These are phyloP conservation scores for Caenorhabditis sinica DNA, from an alignment of 2,888 invertebrate genomes.

Conservation along the genomic window DNA sequence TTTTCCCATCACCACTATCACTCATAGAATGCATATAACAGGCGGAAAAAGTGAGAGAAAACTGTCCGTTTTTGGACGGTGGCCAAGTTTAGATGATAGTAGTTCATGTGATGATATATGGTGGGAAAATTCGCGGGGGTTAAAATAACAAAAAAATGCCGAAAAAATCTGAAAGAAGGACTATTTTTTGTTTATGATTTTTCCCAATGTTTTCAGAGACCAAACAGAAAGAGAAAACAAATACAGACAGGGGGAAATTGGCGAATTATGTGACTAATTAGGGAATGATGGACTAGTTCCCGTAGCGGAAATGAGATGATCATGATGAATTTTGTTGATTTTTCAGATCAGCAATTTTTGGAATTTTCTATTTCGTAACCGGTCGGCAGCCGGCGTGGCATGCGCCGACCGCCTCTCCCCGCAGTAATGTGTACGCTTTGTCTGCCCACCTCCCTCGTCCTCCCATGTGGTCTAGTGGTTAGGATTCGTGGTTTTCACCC, in stretches of 20 bases:
- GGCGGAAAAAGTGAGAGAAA: too few relatives aligned
- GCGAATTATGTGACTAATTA: slow-evolving; percentile 8
- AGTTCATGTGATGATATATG: neutral
- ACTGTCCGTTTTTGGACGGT: neutral
- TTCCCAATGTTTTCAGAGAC: too few relatives aligned
- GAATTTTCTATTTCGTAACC: too few relatives aligned
- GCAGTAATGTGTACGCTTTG: neutral
- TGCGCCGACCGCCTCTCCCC: neutral
- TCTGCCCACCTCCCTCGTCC: neutral
- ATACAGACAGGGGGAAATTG: too few relatives aligned
- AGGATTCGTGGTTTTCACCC: slow-evolving; percentile 79
- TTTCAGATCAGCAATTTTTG: neutral
- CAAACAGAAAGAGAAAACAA: neutral
- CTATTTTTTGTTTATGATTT: neutral
- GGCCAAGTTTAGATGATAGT: neutral
- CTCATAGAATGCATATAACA: neutral
- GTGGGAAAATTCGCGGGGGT: neutral
- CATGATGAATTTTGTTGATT: neutral
- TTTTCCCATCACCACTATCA: neutral
- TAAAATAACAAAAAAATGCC: neutral
- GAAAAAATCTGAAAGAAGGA: too few relatives aligned
- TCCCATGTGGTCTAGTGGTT: slow-evolving; percentile 67
- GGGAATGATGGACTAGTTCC: neutral
- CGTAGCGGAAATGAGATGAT: slow-evolving; percentile 3
- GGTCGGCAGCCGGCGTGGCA: too few relatives aligned